Percentiles rank a stretch among this genome's conserved stretches.
Conservation (phyloP, 2,888 invertebrate species). For the Orthosia gothica region DNA sequence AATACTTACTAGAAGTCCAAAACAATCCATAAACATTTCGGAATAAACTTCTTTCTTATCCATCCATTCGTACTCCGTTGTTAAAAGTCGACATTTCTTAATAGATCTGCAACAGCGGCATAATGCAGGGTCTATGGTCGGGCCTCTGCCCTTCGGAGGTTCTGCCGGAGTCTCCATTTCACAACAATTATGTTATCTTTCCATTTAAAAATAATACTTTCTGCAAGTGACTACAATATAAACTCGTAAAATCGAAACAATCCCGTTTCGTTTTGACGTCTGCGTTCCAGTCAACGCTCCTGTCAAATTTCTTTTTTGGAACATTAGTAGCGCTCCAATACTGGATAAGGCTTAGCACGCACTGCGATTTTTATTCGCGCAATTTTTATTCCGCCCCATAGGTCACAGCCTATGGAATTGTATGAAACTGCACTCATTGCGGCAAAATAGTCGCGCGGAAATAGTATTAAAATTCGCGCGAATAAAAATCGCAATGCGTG, state of each 20-base stretch:
- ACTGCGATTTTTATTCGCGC: no score
- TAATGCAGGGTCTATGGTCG: constrained; percentile 83
- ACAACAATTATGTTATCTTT: constrained; percentile 56
- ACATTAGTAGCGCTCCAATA: constrained; percentile 10
- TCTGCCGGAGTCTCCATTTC: constrained; percentile 71
- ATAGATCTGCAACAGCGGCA: constrained; percentile 87
- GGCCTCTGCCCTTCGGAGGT: constrained; percentile 77
- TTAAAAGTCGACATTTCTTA: constrained; percentile 86
- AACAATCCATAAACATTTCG: constrained; percentile 88
- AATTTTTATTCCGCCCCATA: no score
- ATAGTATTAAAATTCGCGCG: no score
- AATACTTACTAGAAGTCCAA: constrained; percentile 85
- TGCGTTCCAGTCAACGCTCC: constrained; percentile 3
- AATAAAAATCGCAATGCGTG: no score
- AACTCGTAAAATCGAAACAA: constrained; percentile 47
- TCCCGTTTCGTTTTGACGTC: constrained; percentile 41
- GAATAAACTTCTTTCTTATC: constrained; percentile 85
- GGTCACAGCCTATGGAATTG: no score
- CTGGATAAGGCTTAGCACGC: no score
- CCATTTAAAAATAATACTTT: constrained; percentile 61
- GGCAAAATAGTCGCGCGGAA: no score
- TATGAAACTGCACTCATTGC: no score
- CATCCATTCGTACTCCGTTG: constrained; percentile 84
- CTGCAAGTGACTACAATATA: neutral
- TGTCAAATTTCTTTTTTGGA: neutral